Evolutionary conservation across 2,888 invertebrate genomes (phyloP).

Genomic region (Blastobasis lacticolella): DNA sequence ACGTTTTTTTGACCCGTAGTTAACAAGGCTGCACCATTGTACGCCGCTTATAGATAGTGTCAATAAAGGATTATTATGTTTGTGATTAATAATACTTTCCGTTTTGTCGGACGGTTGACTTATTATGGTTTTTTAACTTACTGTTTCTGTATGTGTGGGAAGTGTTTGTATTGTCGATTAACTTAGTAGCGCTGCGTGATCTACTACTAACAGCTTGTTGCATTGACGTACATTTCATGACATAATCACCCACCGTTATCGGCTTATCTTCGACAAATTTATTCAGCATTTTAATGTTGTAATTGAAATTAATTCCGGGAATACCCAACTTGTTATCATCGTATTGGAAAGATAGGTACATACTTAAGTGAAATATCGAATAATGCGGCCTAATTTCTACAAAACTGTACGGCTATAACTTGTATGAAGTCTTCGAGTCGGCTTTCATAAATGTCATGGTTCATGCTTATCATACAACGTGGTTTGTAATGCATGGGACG

Average conservation of each 20-base stretch:
- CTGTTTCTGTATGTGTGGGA: not conserved
- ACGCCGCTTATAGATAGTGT: conserved; percentile 55
- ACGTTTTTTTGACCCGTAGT: conserved; percentile 55
- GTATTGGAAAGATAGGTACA: too few relatives aligned
- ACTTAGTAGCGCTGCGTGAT: not conserved
- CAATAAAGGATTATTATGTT: conserved; percentile 55
- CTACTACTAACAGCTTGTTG: conserved; percentile 11
- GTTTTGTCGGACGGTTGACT: not conserved
- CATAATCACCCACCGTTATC: conserved; percentile 37
- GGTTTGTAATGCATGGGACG: too few relatives aligned
- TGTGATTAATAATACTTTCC: conserved; percentile 43
- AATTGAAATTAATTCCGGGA: too few relatives aligned
- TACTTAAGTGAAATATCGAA: too few relatives aligned
- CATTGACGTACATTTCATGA: conserved; percentile 11
- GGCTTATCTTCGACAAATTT: too few relatives aligned
- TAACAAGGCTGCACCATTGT: conserved; percentile 62
- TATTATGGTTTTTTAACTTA: not conserved
- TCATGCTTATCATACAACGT: too few relatives aligned
- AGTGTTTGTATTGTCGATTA: not conserved
- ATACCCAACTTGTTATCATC: too few relatives aligned
- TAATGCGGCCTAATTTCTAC: too few relatives aligned
- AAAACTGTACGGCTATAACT: too few relatives aligned
- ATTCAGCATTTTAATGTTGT: too few relatives aligned
- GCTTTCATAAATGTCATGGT: too few relatives aligned
- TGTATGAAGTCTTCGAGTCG: too few relatives aligned